Evolutionary conservation across 2,888 invertebrate genomes (phyloP).

Genomic region (Dryadula phaetusa): DNA sequence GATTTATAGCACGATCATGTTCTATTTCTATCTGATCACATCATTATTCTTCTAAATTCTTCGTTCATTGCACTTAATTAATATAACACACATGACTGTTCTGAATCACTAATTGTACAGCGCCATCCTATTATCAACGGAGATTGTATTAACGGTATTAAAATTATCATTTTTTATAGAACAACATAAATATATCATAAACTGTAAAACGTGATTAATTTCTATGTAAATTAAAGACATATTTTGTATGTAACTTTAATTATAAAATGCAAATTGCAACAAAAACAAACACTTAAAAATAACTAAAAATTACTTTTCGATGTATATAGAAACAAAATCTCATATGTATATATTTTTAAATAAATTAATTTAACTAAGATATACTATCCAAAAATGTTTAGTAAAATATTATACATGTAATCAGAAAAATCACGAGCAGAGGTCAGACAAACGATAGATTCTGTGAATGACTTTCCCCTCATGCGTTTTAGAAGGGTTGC

Average conservation of each 20-base stretch:
- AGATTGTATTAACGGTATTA: slow-evolving; percentile 39
- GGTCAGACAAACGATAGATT: slow-evolving; percentile 7
- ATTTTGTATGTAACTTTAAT: neutral
- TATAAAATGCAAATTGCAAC: neutral
- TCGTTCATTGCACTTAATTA: slow-evolving; percentile 62
- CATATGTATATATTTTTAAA: too few species aligned
- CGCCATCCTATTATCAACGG: slow-evolving; percentile 46
- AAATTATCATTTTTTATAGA: slow-evolving; percentile 1
- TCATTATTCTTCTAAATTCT: slow-evolving; percentile 55
- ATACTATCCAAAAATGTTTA: neutral
- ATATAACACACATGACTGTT: slow-evolving; percentile 46
- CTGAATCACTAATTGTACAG: slow-evolving; percentile 70
- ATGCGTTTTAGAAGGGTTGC: slow-evolving; percentile 20
- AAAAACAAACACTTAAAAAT: too few species aligned
- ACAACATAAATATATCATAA: neutral
- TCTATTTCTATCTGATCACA: slow-evolving; percentile 66
- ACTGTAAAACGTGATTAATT: neutral
- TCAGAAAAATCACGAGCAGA: neutral
- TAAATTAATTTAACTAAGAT: too few species aligned
- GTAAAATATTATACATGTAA: neutral
- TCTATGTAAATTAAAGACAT: neutral
- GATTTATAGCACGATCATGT: slow-evolving; percentile 24
- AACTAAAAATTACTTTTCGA: neutral
- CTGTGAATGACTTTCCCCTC: slow-evolving; percentile 20
- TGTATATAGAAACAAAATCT: too few species aligned